Evolutionary conservation across 92 coral and sea anemone species (phyloP).

Genomic region (Epizoanthus stellaris): DNA sequence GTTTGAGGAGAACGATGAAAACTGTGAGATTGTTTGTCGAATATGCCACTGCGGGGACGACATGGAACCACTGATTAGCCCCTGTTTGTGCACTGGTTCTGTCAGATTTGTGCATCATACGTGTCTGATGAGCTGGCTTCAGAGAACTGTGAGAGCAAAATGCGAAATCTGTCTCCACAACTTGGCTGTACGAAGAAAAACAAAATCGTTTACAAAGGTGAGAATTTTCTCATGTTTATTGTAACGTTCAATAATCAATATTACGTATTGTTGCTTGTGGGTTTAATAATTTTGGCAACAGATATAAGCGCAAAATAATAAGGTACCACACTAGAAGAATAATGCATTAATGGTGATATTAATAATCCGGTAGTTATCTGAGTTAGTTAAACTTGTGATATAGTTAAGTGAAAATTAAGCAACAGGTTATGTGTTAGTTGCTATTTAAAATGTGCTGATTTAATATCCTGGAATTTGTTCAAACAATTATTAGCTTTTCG

Average conservation of each 20-base stretch:
- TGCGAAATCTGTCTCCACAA: slow-evolving; percentile 90
- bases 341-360: too few relatives aligned
- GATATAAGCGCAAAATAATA: neutral
- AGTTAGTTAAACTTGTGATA: too few relatives aligned
- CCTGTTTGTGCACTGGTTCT: slow-evolving; percentile 94
- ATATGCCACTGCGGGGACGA: slow-evolving; percentile 92
- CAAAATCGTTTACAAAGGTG: slow-evolving; percentile 90
- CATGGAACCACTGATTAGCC: slow-evolving; percentile 77
- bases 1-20: slow-evolving; percentile 22
- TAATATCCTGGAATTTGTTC: too few relatives aligned
- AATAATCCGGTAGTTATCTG: too few relatives aligned
- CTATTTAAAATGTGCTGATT: too few relatives aligned
- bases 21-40: slow-evolving; percentile 65
- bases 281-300: neutral
- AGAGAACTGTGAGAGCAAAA: slow-evolving; percentile 85
- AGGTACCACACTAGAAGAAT: neutral
- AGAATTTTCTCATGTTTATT: slow-evolving; percentile 36
- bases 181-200: slow-evolving; percentile 76
- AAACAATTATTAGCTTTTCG: too few relatives aligned
- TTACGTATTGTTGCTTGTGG: neutral
- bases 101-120: slow-evolving; percentile 88
- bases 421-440: too few relatives aligned
- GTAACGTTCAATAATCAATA: slow-evolving; percentile 1
- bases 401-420: too few relatives aligned
- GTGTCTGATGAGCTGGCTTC: slow-evolving; percentile 94